A percentile compares a stretch with the other conserved stretches of the same genome.
Conservation (phyloP, 2,113 vertebrate genomes). For the Desmodus rotundus region DNA sequence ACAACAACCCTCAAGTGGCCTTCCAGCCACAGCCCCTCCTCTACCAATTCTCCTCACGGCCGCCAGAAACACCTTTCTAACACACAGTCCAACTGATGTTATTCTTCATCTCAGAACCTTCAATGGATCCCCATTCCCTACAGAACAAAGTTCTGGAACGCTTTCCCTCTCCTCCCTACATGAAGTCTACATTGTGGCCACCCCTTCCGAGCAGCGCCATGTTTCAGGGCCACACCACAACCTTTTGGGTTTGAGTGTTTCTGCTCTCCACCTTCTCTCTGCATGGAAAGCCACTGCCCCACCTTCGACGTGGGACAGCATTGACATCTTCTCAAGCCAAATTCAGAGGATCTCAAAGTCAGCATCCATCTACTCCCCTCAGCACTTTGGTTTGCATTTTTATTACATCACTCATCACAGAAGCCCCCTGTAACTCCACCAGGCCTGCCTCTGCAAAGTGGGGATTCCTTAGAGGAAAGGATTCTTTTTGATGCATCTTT, state of each 20-base stretch:
- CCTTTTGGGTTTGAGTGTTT: background rate
- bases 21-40: no score
- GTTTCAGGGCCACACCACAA: background rate
- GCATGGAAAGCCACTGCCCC: background rate
- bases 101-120: background rate
- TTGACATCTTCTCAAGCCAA: background rate
- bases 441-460: background rate
- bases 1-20: background rate
- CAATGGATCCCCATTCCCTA: background rate
- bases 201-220: rapidly evolving
- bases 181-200: background rate
- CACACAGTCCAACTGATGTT: background rate
- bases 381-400: background rate
- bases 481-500: background rate
- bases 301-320: background rate
- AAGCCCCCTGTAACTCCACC: background rate
- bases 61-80: background rate
- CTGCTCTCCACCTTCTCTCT: background rate
- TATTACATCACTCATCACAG: background rate
- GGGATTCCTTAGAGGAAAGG: background rate
- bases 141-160: background rate
- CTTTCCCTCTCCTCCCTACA: background rate
- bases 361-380: background rate
- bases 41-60: background rate
- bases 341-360: background rate